Base-by-base conservation (phyloP, 2,797 vertebrate genomes). In the Cuniculus paca region DNA sequence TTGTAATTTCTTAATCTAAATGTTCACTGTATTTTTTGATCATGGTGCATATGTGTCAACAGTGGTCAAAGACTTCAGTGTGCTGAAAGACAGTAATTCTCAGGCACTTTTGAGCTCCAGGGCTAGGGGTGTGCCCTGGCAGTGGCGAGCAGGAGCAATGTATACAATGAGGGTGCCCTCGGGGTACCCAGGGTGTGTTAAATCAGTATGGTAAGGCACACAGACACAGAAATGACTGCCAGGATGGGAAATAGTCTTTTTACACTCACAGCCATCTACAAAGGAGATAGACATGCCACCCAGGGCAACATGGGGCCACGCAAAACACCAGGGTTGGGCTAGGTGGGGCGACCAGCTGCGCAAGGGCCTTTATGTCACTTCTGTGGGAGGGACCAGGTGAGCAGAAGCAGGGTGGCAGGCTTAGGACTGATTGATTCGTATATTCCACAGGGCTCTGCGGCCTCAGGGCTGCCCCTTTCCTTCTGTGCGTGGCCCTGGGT, bases 271-370 rank as follows among this genome's bases (percentile, higher is more conserved):
- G 8, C 28, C 26, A 4, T 12, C 28, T 14, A n/a, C 39, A 79
- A 58, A 17, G 52, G 34, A 50, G 52, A 19, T 5, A 45, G 68
- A 22, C 63, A 19, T 68, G 24, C 70, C 70, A 31, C 2, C 0
- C 9, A 8, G 68, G 10, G 10, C 19, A 60, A 31, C 2, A 1
- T 4, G 3, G 68, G 34, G 19, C 24, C 68, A 11, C 26, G 0
- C 0, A 1, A 1, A 16, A 6, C 39, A 34, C 48, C 34, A 7
- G 58, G 26, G 10, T 34, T 34, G 0, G 9, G 54, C 20, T 31
- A 14, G 82, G 31, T 24, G 28, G 13, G 3, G 28, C 4, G 22
- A 6, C n/a, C 11, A 24, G 13, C n/a, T 0, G 0, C 19, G 10
- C 10, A 1, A 3, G 36, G 12, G 50, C 17, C 54, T 45, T 78